A percentile compares a stretch with the other conserved stretches of the same genome.
phyloP scores from a whole-genome alignment of 2,888 invertebrate genomes.

The Sturmia bella region DNA sequence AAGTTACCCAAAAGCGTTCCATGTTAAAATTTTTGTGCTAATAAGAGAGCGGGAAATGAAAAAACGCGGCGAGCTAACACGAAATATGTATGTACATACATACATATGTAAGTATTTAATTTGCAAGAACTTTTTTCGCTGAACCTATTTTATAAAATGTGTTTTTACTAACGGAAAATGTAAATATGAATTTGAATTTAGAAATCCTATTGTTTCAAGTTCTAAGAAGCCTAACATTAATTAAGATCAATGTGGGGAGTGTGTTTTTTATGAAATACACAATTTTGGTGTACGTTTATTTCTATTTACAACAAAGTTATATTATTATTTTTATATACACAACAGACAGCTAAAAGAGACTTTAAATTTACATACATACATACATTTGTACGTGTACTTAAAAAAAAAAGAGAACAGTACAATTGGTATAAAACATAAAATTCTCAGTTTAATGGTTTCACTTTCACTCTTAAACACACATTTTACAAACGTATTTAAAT shows the following conservation, averaged over 20 bases:
- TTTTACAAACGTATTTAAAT: conserved; percentile 56
- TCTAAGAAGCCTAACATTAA: conserved; percentile 28
- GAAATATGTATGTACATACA: too few relatives aligned
- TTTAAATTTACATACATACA: conserved; percentile 44
- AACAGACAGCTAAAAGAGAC: conserved; percentile 46
- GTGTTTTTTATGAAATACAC: conserved; percentile 47
- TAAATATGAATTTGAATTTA: conserved; percentile 5
- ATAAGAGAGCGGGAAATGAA: too few relatives aligned
- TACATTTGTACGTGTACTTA: conserved; percentile 51
- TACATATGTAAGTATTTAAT: neutral
- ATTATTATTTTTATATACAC: conserved; percentile 24
- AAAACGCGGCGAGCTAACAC: too few relatives aligned
- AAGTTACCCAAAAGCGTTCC: too few relatives aligned
- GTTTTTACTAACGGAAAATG: neutral
- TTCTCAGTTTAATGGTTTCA: conserved; percentile 80
- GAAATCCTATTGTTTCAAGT: conserved; percentile 28
- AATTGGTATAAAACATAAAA: conserved; percentile 59
- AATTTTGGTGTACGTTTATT: conserved; percentile 47
- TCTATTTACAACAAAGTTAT: conserved; percentile 19
- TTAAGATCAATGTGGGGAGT: conserved; percentile 50
- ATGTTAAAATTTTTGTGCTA: too few relatives aligned
- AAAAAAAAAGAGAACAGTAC: conserved; percentile 36
- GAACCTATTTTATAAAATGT: neutral
- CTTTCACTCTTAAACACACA: conserved; percentile 71
- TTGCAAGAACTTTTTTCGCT: neutral